A percentile compares a stretch with the other conserved stretches of the same genome.
Evolutionary conservation across 2,888 invertebrate species (phyloP).

Genomic region (Coelopa pilipes): DNA sequence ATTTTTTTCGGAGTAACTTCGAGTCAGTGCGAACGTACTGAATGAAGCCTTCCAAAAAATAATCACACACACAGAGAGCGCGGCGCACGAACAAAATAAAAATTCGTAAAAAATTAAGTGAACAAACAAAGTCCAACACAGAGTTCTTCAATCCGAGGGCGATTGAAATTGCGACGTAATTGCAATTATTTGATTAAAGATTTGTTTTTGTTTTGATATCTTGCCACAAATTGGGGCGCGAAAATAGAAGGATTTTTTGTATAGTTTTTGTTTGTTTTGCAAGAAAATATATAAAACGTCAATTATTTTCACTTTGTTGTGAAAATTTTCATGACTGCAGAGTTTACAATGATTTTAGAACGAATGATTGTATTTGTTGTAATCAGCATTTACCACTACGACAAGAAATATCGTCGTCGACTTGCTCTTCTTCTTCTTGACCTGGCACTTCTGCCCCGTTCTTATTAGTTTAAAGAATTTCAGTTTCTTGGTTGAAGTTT

Average conservation of each 20-base stretch:
- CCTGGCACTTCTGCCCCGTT: not conserved
- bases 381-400: not conserved
- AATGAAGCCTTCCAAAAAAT: conserved; percentile 40
- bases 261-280: conserved; percentile 23
- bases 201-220: not conserved
- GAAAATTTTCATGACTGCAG: conserved; percentile 6
- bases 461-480: not conserved
- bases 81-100: conserved; percentile 48
- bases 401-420: not conserved
- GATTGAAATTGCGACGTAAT: conserved; percentile 19
- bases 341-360: not conserved
- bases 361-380: not conserved
- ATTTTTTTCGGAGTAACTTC: conserved; percentile 68
- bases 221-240: conserved; percentile 2
- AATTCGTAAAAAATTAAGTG: conserved; percentile 31
- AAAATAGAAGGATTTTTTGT: not conserved
- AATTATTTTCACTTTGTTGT: no score
- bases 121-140: not conserved
- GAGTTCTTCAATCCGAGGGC: not conserved
- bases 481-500: not conserved
- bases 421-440: conserved; percentile 2
- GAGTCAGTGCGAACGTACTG: conserved; percentile 34
- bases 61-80: conserved; percentile 43
- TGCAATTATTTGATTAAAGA: not conserved
- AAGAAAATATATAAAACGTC: no score